Evolutionary conservation across 2,113 vertebrate species (phyloP), one percentile per base, ranked within the genome.

Genomic region (Toxotes chatareus): DNA sequence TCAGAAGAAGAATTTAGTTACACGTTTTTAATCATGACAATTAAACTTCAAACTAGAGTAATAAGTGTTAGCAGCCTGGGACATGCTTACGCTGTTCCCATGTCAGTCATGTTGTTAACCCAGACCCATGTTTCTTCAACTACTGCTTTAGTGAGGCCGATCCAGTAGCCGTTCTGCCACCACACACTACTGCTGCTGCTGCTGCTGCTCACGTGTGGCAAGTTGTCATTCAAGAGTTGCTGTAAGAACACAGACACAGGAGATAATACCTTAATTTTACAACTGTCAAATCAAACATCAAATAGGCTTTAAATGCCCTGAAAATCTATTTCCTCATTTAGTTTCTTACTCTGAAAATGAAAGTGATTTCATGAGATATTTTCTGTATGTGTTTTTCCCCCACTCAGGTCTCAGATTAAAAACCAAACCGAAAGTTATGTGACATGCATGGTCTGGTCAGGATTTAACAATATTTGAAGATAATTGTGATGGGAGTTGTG

Each of bases 91-190:
- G 51, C 21, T 40, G 86, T 61, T 53, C 80, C 36, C 12, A 3
- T 17, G 42, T 83, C 69, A 0, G 89, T 91, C 56, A 66, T 80
- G 38, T 92, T 91, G 76, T 89, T 90, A 7, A 92, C 23, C 93
- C 92, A 92, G 12, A 85, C 42, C 92, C 90, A 93, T 0, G 36
- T 81, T 49, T 86, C 88, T 7, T 69, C n/a, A 3, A 14, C 21
- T 7, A 2, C 49, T 0, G 4, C 31, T 4, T 86, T 53, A 27
- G 59, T 90, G 42, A 92, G 85, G n/a, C 93, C 91, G 0, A 94
- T 90, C 93, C 93, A 93, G 61, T 51, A 89, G 31, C 91, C 87
- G 0, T 66, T 86, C 31, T 63, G 2, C 87, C 86, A 82, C 93
- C 82, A 92, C 3, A 9, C 0, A 5, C 0, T 2, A 13, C 8